phyloP scores from a whole-genome alignment of 2,888 invertebrate species.

The Pterobdella sp. region DNA sequence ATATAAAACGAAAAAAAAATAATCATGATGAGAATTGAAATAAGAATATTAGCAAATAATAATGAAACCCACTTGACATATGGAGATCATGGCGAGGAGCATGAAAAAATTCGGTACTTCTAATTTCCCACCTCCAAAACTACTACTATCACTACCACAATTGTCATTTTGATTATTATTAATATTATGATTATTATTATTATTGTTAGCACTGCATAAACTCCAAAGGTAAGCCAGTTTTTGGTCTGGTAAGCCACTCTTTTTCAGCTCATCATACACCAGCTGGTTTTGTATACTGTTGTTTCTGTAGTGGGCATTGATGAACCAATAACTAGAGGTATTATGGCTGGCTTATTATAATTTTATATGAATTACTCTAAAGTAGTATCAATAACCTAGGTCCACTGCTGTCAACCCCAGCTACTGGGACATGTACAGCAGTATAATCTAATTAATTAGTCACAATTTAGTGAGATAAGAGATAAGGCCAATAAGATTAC shows the following conservation, averaged over 20 bases:
- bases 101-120: conserved; percentile 52
- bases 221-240: conserved; percentile 53
- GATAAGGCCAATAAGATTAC: too few relatives aligned
- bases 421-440: too few relatives aligned
- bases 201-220: conserved; percentile 45
- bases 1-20: neutral
- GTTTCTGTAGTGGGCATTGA: conserved; percentile 40
- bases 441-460: too few relatives aligned
- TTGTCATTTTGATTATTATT: neutral
- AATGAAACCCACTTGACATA: conserved; percentile 52
- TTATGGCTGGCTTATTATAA: neutral
- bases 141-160: neutral
- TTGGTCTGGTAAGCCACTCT: conserved; percentile 52
- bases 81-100: conserved; percentile 53
- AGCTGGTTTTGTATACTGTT: conserved; percentile 47
- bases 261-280: conserved; percentile 53
- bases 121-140: conserved; percentile 42
- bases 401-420: neutral
- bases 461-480: neutral
- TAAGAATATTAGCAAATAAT: too few relatives aligned
- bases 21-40: neutral
- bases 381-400: neutral
- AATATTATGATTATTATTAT: neutral
- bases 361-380: too few relatives aligned
- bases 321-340: neutral